Base-by-base conservation (phyloP, 2,113 vertebrate genomes). In the Hemichromis elongatus region DNA sequence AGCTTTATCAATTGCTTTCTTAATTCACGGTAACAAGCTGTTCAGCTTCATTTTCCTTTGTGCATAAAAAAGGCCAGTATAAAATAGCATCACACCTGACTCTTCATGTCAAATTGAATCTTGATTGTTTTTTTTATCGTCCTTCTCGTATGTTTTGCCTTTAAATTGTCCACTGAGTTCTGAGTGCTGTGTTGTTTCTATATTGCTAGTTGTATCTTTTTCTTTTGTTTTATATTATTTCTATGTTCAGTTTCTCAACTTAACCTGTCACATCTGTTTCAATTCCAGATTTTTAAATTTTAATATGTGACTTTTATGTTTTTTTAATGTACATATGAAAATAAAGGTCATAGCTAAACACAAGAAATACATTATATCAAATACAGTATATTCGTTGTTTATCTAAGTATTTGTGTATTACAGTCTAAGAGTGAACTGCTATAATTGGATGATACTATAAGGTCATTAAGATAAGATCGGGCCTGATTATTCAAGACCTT, bases 21-120 rank as follows among this genome's bases (percentile, higher is more conserved):
- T 26, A 45, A 42, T 70, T 70, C 66, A 45, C n/a, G 28, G 26
- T 70, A 47, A 47, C 66, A 70, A 47, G 66, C 14, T 1, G 2
- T 28, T 47, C 13, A 45, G 40, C 66, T 26, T 26, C 5, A 18
- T 0, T 11, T 28, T 45, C 66, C 5, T 6, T 70, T 0, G 33
- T 70, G 0, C 40, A 11, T 0, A 47, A 73, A 47, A 70, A 7
- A 70, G 66, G 21, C 3, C 45, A 45, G 1, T 47, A 26, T 16
- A 70, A 26, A 18, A 24, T 9, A 70, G 37, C 40, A 26, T 45
- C 21, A 70, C 37, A 70, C 13, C 12, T 70, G 66, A 45, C 40
- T 45, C 66, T 45, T 70, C 5, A 26, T 26, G n/a, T 1, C 63
- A 68, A 68, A 42, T 24, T 24, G 35, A 68, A 21, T 40, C 7